phyloP scores from a whole-genome alignment of 2,113 vertebrate genomes.

The Anarhynchus alexandrinus region DNA sequence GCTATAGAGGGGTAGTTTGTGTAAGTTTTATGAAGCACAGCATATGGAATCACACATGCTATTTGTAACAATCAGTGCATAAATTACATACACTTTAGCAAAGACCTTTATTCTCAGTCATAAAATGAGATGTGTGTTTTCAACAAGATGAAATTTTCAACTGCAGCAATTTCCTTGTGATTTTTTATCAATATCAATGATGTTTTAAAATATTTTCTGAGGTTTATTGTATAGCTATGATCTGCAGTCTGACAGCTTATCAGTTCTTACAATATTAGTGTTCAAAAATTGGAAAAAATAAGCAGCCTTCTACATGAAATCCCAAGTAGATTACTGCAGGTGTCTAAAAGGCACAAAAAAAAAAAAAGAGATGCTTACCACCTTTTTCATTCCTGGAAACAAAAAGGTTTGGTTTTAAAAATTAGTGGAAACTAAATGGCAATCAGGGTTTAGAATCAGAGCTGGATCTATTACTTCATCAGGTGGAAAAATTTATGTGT shows the following conservation, averaged over 20 bases:
- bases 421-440: background rate
- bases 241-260: background rate
- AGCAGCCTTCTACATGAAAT: background rate
- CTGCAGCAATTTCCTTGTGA: background rate
- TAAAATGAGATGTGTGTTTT: background rate
- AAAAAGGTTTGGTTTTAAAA: background rate
- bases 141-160: background rate
- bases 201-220: background rate
- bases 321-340: background rate
- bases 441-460: background rate
- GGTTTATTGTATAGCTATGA: too few relatives aligned
- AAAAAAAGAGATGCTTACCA: background rate
- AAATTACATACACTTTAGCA: background rate
- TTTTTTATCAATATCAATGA: background rate
- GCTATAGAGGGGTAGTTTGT: background rate
- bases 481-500: background rate
- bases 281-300: background rate
- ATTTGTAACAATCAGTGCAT: conserved; percentile 29
- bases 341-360: background rate
- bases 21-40: background rate
- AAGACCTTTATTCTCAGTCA: background rate
- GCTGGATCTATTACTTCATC: background rate
- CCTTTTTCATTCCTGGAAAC: background rate
- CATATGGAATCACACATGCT: conserved; percentile 6
- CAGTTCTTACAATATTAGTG: background rate